Evolutionary conservation across 2,888 invertebrate species (phyloP).

Genomic region (Pedicia rivosa): DNA sequence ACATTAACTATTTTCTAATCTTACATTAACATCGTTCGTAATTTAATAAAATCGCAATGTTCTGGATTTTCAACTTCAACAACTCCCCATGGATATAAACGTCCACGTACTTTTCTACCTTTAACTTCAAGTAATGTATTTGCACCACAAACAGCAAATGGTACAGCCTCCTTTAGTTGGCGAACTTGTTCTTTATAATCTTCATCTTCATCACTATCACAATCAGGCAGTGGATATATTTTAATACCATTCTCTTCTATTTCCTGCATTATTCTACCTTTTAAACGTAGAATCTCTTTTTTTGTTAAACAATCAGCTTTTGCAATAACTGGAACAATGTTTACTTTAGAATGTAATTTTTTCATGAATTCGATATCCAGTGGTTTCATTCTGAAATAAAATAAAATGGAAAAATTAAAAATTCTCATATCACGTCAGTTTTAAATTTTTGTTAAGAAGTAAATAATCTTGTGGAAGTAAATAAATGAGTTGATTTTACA

Average conservation of each 20-base stretch:
- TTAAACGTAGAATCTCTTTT: conserved; percentile 74
- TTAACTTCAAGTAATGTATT: conserved; percentile 82
- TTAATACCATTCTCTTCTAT: conserved; percentile 82
- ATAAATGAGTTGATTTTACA: too few relatives aligned
- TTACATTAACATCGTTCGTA: conserved; percentile 90
- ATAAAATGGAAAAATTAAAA: conserved; percentile 1
- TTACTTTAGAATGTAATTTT: conserved; percentile 86
- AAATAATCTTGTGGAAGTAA: too few relatives aligned
- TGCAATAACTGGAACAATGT: conserved; percentile 95
- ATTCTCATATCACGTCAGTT: too few relatives aligned
- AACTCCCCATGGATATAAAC: conserved; percentile 96
- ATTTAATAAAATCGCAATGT: conserved; percentile 95
- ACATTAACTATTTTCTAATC: conserved; percentile 12
- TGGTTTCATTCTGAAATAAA: conserved; percentile 59
- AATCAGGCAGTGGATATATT: conserved; percentile 90
- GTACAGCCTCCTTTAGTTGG: conserved; percentile 84
- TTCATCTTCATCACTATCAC: conserved; percentile 89
- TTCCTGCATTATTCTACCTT: conserved; percentile 78
- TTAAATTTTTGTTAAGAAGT: too few relatives aligned
- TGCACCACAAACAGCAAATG: conserved; percentile 96
- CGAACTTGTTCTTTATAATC: conserved; percentile 89
- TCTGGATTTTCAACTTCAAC: conserved; percentile 98
- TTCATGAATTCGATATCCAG: conserved; percentile 94
- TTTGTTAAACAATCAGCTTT: conserved; percentile 92
- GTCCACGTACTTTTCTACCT: conserved; percentile 82